These are phyloP conservation scores for Sandelia bainsii DNA, from an alignment of 2,797 vertebrate genomes.

Conservation along the genomic window DNA sequence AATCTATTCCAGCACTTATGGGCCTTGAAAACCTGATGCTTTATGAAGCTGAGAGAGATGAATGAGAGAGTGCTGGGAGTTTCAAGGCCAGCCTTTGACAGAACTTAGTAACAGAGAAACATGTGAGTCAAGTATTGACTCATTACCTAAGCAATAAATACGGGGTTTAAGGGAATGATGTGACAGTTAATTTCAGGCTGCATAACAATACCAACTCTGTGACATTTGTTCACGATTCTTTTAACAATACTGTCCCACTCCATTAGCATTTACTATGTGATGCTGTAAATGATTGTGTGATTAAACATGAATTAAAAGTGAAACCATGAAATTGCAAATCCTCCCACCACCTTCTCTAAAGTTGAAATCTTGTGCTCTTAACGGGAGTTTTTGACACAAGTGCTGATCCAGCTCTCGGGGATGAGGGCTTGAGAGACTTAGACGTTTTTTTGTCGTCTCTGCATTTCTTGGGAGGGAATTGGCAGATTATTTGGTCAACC, in stretches of 20 bases:
- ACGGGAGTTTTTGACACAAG: constrained; percentile 79
- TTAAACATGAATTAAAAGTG: constrained; percentile 77
- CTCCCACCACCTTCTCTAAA: constrained; percentile 70
- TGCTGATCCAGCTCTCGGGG: constrained; percentile 85
- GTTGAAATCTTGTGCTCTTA: constrained; percentile 78
- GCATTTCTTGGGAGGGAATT: constrained; percentile 85
- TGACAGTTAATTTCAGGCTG: constrained; percentile 63
- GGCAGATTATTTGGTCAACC: constrained; percentile 89
- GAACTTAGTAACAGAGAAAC: constrained; percentile 48
- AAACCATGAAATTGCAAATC: constrained; percentile 71
- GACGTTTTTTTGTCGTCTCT: constrained; percentile 79
- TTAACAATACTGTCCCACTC: constrained; percentile 55
- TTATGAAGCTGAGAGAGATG: constrained; percentile 64
- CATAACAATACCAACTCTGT: constrained; percentile 49
- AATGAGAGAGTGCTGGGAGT: constrained; percentile 55
- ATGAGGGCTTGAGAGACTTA: constrained; percentile 82
- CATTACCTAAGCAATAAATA: constrained; percentile 64
- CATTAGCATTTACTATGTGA: constrained; percentile 53
- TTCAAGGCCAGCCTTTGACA: constrained; percentile 58
- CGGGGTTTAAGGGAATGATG: constrained; percentile 43
- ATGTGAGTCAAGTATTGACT: constrained; percentile 44
- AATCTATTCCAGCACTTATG: constrained; percentile 68
- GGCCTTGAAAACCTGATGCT: constrained; percentile 59
- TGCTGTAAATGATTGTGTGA: constrained; percentile 65
- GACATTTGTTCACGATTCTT: constrained; percentile 55